Base-by-base conservation (phyloP, 2,888 invertebrate genomes). In the Ephialtes manifestator region DNA sequence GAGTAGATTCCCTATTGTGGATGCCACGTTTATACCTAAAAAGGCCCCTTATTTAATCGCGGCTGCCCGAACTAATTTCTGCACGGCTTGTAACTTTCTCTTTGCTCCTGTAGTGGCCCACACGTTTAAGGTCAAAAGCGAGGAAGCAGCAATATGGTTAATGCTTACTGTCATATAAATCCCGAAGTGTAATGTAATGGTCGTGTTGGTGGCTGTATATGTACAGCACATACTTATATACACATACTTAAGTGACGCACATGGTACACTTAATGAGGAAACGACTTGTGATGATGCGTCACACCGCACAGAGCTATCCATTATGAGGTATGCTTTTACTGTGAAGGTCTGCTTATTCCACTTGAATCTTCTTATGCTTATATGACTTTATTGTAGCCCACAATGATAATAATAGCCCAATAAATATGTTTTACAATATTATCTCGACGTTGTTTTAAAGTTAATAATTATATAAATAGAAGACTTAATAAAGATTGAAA, bases 241-340 rank as follows among this genome's bases (percentile, higher is more conserved):
- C 20, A 31, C 35, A n/a, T 11, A 63, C 24, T n/a, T n/a, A 10
- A 53, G 51, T 8, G 24, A 70, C 39, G 77, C 71, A 65, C 72
- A 24, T 83, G 58, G 68, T 72, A 1, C 43, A 46, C 70, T 84
- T 85, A 87, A 87, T 87, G 85, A 87, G 82, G 82, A 85, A 86
- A 84, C 65, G 58, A 63, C 80, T 79, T 60, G 81, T 43, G 72
- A 55, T 65, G 86, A 80, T 81, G 84, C 68, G 75, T 86, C 77
- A 84, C 74, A 80, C 46, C 65, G 79, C 71, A 24, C 55, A 72
- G 58, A 74, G 28, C 10, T 15, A 58, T 46, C 63, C 43, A 18
- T 48, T 72, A 31, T 39, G 24, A 7, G n/a, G 63, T 2, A 24
- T 58, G 24, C 15, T 35, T 68, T 53, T 43, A 72, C 43, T n/a